Percentiles rank a stretch among this genome's conserved stretches.
Conservation (phyloP, 2,888 invertebrate species). For the Graphium colonna region DNA sequence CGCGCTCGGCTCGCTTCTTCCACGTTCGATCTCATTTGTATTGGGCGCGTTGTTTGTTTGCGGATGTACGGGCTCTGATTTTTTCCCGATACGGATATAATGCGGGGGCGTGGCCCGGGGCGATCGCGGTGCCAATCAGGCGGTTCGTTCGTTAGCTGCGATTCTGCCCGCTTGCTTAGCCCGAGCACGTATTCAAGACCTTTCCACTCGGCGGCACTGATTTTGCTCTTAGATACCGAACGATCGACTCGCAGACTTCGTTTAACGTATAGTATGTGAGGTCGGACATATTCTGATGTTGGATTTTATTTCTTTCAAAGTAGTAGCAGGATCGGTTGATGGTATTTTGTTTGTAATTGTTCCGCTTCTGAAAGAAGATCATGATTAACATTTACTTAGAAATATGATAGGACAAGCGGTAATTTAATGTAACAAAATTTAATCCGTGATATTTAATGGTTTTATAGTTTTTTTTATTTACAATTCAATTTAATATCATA, state of each 20-base stretch:
- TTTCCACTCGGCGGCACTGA: slow-evolving; percentile 72
- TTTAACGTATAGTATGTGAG: too few species aligned
- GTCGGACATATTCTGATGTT: too few species aligned
- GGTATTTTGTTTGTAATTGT: too few species aligned
- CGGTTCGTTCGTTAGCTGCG: slow-evolving; percentile 56
- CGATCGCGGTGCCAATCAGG: slow-evolving; percentile 68
- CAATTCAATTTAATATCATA: too few species aligned
- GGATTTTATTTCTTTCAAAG: too few species aligned
- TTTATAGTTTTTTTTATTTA: too few species aligned
- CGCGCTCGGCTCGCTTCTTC: slow-evolving; percentile 64
- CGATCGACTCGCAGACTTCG: slow-evolving; percentile 58
- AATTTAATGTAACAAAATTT: too few species aligned
- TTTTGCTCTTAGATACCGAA: slow-evolving; percentile 63
- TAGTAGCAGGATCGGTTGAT: too few species aligned
- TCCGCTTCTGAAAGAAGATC: too few species aligned
- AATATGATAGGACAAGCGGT: too few species aligned
- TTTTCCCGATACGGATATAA: slow-evolving; percentile 75
- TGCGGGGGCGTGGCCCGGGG: slow-evolving; percentile 65
- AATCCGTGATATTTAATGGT: too few species aligned
- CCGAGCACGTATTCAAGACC: slow-evolving; percentile 73
- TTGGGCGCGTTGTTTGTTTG: slow-evolving; percentile 76
- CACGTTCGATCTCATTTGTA: slow-evolving; percentile 74
- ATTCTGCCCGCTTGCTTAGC: slow-evolving; percentile 62
- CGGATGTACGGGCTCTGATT: slow-evolving; percentile 74
- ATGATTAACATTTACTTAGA: too few species aligned